Base-by-base conservation (phyloP, 2,797 vertebrate genomes). In the Tangara arthus region DNA sequence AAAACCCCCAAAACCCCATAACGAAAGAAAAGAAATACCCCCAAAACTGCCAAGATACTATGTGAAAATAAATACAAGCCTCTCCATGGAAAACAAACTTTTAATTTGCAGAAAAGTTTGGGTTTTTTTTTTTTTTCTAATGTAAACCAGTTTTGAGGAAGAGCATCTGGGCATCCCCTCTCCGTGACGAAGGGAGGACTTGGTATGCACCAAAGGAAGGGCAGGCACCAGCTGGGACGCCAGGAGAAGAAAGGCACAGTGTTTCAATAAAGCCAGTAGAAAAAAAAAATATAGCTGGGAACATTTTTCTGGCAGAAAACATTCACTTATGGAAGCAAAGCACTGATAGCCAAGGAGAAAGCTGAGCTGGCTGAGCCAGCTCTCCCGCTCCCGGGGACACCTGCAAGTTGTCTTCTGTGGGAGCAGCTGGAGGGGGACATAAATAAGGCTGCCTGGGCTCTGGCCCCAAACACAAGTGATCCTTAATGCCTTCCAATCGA, bases 261-360 rank as follows among this genome's bases (percentile, higher is more conserved):
- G 90, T 94, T 95, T 96, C 87, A 85, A 96, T 89, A 85, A 52
- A 94, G 87, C 78, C 94, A 71, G 53, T 90, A 66, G 81, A 28
- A 8, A 34, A 95, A 82, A 34, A 65, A 84, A 84, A 83, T 10
- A 90, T 78, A 91, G 93, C 95, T 96, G 91, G 91, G 95, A 96
- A 96, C 87, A 96, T 94, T 95, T 92, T 97, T 96, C 94, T 97
- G 95, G 95, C 93, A 96, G 91, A 90, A 94, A 95, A 87, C 15
- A 0, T 68, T 91, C 70, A n/a, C 79, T 96, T 64, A 90, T 69
- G 91, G 84, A 94, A 82, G 87, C 17, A 3, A 87, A 96, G 80
- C 50, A 21, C 82, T 90, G 89, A 95, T 65, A 73, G 87, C 66
- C 82, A 92, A 64, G 69, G 63, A 91, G 64, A 91, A 96, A 88